Conservation (phyloP, 1,140 invertebrate genomes). For the Zaprionus inermis region DNA sequence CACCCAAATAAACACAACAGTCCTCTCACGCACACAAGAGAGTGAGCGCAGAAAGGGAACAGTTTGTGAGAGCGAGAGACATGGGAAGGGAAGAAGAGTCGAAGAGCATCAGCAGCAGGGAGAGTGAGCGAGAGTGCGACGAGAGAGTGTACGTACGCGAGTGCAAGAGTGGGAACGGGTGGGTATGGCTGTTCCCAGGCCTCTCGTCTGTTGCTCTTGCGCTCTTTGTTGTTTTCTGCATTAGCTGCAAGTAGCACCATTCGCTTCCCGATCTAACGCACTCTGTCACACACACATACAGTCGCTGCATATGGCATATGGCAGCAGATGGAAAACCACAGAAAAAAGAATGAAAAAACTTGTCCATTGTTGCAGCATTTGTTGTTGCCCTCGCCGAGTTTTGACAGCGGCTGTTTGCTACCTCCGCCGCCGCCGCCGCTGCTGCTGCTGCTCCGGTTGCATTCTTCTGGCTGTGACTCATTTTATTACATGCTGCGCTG, state of each 20-base stretch:
- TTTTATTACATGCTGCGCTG: conserved; percentile 44
- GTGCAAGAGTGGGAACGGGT: conserved; percentile 22
- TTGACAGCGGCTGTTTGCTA: conserved; percentile 32
- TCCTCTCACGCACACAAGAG: conserved; percentile 34
- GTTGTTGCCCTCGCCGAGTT: conserved; percentile 62
- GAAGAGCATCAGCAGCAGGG: neutral
- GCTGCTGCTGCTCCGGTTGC: conserved; percentile 25
- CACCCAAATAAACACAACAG: conserved; percentile 68
- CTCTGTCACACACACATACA: conserved; percentile 22
- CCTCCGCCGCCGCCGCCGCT: conserved; percentile 10
- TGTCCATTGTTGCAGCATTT: conserved; percentile 65
- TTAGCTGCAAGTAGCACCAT: conserved; percentile 60
- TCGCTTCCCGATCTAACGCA: conserved; percentile 42
- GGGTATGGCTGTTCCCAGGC: conserved; percentile 31
- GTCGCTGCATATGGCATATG: conserved; percentile 45
- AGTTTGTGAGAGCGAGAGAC: neutral
- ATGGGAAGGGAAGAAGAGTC: neutral
- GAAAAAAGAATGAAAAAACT: conserved; percentile 54
- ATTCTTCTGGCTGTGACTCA: conserved; percentile 52
- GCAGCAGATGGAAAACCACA: conserved; percentile 67
- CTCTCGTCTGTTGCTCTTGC: conserved; percentile 35
- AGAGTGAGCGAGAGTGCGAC: neutral
- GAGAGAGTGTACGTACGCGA: neutral
- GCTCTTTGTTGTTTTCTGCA: conserved; percentile 66
- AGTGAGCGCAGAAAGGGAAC: conserved; percentile 27